Conservation (phyloP, 1,140 invertebrate species). For the Radopholus similis region DNA sequence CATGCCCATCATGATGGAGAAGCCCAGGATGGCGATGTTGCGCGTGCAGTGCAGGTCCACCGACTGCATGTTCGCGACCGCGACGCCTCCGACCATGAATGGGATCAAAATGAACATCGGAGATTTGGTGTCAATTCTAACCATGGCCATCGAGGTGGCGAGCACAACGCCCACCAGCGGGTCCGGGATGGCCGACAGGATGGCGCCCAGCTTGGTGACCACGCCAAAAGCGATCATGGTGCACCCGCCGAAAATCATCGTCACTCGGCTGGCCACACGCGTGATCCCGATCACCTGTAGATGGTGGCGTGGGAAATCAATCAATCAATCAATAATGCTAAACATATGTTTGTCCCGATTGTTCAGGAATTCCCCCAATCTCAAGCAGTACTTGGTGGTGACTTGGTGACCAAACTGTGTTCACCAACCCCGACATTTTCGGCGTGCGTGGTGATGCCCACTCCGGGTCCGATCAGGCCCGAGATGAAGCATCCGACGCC, state of each 20-base stretch:
- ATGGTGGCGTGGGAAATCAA: background rate
- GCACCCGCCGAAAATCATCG: conserved; percentile 53
- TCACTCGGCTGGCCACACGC: conserved; percentile 44
- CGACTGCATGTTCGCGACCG: conserved; percentile 50
- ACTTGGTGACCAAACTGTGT: conserved; percentile 52
- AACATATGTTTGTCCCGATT: background rate
- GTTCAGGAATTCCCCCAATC: background rate
- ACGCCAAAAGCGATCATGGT: conserved; percentile 49
- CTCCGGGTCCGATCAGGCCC: conserved; percentile 48
- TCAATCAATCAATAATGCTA: conserved; percentile 3
- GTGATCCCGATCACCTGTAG: conserved; percentile 12
- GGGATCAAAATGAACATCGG: background rate
- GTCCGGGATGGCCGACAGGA: conserved; percentile 58
- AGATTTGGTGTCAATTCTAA: background rate
- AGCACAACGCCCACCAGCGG: conserved; percentile 58
- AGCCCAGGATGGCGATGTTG: conserved; percentile 62
- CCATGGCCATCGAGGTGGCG: conserved; percentile 61
- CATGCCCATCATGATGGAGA: conserved; percentile 61
- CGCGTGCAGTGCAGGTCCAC: conserved; percentile 61
- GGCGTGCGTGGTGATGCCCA: conserved; percentile 48
- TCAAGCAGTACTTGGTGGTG: too few relatives aligned
- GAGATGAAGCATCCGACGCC: conserved; percentile 50
- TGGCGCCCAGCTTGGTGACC: conserved; percentile 49
- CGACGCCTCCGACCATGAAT: conserved; percentile 57
- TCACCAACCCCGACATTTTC: conserved; percentile 60